Evolutionary conservation across 2,113 vertebrate species (phyloP).

Genomic region (Nycticorax nycticorax): DNA sequence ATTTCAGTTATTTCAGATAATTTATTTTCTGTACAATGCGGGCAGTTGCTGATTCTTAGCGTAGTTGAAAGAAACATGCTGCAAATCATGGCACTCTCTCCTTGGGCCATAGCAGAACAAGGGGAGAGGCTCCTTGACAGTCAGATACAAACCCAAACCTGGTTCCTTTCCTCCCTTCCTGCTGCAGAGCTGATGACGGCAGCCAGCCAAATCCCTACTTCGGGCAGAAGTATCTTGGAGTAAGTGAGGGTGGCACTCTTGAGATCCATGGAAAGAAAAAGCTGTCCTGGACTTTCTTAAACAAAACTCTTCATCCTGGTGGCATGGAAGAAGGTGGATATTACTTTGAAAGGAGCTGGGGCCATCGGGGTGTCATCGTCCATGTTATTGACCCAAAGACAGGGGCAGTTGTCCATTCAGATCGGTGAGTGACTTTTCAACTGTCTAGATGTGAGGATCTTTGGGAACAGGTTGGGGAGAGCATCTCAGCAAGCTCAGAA

Average conservation of each 20-base stretch:
- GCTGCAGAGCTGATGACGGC: constrained; percentile 82
- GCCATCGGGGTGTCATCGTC: constrained; percentile 90
- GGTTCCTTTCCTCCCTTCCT: background rate
- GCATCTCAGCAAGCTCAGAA: background rate
- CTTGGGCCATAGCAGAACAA: background rate
- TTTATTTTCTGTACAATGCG: background rate
- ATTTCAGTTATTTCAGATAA: background rate
- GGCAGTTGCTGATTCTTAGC: background rate
- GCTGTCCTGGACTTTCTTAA: constrained; percentile 94
- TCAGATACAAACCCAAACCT: background rate
- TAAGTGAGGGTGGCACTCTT: constrained; percentile 84
- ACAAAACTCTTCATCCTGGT: constrained; percentile 87
- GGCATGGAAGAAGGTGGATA: constrained; percentile 88
- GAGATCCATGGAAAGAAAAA: constrained; percentile 90
- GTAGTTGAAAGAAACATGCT: background rate
- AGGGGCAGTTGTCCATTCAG: constrained; percentile 82
- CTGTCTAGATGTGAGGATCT: background rate
- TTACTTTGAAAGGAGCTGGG: constrained; percentile 92
- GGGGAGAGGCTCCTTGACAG: background rate
- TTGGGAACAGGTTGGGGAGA: background rate
- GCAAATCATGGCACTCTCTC: background rate
- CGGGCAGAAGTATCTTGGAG: constrained; percentile 90
- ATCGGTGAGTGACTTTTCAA: constrained; percentile 76
- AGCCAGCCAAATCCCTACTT: constrained; percentile 83
- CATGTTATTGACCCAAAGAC: constrained; percentile 86